phyloP scores from a whole-genome alignment of 2,888 invertebrate species.

The Lycocerus yunnanus region DNA sequence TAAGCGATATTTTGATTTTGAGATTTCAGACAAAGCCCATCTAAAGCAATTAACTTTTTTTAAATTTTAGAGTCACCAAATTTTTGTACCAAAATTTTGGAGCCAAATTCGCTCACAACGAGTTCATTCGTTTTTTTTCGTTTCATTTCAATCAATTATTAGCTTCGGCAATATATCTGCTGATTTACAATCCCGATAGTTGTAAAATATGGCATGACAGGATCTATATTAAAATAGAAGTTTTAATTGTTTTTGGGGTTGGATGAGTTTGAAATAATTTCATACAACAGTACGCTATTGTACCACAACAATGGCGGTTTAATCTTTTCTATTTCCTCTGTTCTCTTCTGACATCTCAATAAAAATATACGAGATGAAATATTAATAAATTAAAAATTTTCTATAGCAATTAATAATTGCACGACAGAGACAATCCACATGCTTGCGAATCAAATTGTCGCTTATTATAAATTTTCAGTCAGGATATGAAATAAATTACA shows the following conservation, averaged over 20 bases:
- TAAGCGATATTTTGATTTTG: too few species aligned
- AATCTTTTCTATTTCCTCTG: not conserved
- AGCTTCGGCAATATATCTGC: not conserved
- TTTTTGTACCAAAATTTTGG: too few species aligned
- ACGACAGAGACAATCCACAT: not conserved
- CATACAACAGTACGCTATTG: not conserved
- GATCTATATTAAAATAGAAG: not conserved
- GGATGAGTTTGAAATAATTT: not conserved
- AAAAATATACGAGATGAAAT: not conserved
- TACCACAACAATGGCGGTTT: not conserved
- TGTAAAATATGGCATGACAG: not conserved
- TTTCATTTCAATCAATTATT: too few species aligned
- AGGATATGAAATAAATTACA: not conserved
- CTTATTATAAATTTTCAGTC: not conserved
- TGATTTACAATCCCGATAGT: not conserved
- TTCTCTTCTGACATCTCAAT: not conserved
- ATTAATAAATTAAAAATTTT: not conserved
- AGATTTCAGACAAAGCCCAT: too few species aligned
- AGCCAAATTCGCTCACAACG: too few species aligned
- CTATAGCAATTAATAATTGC: not conserved
- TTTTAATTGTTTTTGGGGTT: not conserved
- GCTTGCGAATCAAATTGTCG: not conserved
- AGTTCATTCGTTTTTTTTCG: too few species aligned
- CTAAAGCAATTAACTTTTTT: too few species aligned
- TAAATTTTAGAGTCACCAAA: too few species aligned